phyloP scores from a whole-genome alignment of 2,888 invertebrate species.

The Caenorhabditis sp. region DNA sequence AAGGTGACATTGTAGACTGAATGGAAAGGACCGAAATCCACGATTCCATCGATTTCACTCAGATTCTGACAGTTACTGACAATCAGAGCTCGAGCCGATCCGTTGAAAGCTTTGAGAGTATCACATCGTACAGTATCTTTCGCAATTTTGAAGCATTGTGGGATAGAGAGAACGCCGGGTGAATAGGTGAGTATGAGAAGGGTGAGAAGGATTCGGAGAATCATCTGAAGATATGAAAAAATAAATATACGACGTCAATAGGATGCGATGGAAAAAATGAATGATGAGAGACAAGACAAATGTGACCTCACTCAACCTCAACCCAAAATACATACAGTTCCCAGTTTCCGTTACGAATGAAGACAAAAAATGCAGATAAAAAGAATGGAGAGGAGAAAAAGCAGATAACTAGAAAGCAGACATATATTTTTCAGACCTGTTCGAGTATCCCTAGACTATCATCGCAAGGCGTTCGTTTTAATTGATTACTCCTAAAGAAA shows the following conservation, averaged over 20 bases:
- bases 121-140: slow-evolving; percentile 37
- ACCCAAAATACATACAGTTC: too few species aligned
- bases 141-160: slow-evolving; percentile 9
- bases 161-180: not conserved
- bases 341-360: not conserved
- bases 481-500: not conserved
- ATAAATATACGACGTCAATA: not conserved
- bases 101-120: slow-evolving; percentile 17
- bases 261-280: not conserved
- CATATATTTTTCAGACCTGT: not conserved
- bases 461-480: not conserved
- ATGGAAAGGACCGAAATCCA: slow-evolving; percentile 14
- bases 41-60: not conserved
- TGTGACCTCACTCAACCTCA: too few species aligned
- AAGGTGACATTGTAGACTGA: slow-evolving; percentile 46
- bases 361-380: slow-evolving; percentile 1
- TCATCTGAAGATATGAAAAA: slow-evolving; percentile 28
- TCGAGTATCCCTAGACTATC: not conserved
- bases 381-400: not conserved
- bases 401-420: not conserved
- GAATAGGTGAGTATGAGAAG: slow-evolving; percentile 50
- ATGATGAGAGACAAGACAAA: not conserved
- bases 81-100: slow-evolving; percentile 10
- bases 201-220: slow-evolving; percentile 50
- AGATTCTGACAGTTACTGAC: slow-evolving; percentile 21